Base-by-base conservation (phyloP, 2,113 vertebrate genomes). In the Neotoma lepida region DNA sequence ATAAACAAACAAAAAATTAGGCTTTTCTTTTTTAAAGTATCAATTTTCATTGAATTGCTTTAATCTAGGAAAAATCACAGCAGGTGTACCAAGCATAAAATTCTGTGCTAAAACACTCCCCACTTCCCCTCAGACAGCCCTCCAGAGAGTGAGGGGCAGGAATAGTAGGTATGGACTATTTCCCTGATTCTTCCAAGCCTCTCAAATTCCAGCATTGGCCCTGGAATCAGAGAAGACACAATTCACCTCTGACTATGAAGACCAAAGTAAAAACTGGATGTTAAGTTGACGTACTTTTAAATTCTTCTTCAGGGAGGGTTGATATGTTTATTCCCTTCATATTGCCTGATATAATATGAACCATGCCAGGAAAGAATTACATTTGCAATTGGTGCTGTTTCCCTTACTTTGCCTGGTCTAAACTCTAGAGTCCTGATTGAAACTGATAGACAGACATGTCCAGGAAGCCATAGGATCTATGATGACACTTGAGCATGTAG, bases 51-150 rank as follows among this genome's bases (percentile, higher is more conserved):
- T 89, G 73, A 66, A 70, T 74, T 91, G 20, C 22, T 91, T 95
- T 89, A 64, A 66, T 78, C 15, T 58, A 85, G 39, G 13, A 90
- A 84, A 82, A 58, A 81, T 63, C 17, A 44, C 33, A 66, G 17
- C n/a, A 35, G 7, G 90, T 94, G 2, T 56, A 86, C 44, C 41
- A 95, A 95, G 64, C 85, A 86, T 94, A 90, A 18, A 76, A 46
- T 28, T 49, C 26, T 18, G 15, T 51, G 74, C 46, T 35, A 51
- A 33, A 33, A 77, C 14, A 39, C 91, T n/a, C 33, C 71, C 86
- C 9, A 58, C 22, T 61, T 95, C 5, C 74, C 44, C 28, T 78
- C 35, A 63, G 44, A 91, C 44, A 87, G 15, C 6, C 20, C 6
- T 80, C 41, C 85, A 18, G 24, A 41, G 44, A 35, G 39, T 78